A percentile compares a stretch with the other conserved stretches of the same genome.
Evolutionary conservation across 2,888 invertebrate species (phyloP).

Genomic region (Plutella xylostella): DNA sequence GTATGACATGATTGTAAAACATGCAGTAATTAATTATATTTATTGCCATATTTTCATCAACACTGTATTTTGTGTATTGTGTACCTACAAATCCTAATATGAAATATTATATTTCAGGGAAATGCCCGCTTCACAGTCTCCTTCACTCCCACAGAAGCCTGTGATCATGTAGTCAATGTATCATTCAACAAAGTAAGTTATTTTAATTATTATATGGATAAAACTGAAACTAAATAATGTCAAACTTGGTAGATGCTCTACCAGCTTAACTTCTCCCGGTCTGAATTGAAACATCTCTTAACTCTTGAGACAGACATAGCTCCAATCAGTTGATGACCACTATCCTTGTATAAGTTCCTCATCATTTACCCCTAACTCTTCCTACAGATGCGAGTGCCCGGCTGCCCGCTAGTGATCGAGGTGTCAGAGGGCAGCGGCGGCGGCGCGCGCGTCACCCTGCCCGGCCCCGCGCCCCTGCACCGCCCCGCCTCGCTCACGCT

Average conservation of each 20-base stretch:
- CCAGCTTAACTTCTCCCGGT: too few species aligned
- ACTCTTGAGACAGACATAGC: too few species aligned
- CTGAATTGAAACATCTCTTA: too few species aligned
- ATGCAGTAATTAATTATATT: background rate
- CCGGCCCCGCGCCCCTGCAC: constrained; percentile 79
- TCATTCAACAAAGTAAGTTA: constrained; percentile 91
- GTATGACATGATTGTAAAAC: background rate
- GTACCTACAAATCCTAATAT: too few species aligned
- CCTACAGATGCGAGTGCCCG: constrained; percentile 75
- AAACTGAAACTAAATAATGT: background rate
- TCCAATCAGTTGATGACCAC: too few species aligned
- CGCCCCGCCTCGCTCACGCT: constrained; percentile 78
- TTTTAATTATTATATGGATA: background rate
- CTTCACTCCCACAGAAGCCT: constrained; percentile 94
- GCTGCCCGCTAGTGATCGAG: constrained; percentile 91
- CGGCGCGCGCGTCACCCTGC: constrained; percentile 78
- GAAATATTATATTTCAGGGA: too few species aligned
- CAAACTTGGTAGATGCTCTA: too few species aligned
- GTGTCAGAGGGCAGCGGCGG: constrained; percentile 72
- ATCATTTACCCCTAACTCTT: background rate
- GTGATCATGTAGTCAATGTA: constrained; percentile 95
- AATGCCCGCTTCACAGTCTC: constrained; percentile 91
- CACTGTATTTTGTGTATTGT: background rate
- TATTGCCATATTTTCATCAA: background rate
- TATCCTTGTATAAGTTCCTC: background rate